A percentile compares a stretch with the other conserved stretches of the same genome.
phyloP scores from a whole-genome alignment of 2,888 invertebrate species.

The Chironomus tentans region DNA sequence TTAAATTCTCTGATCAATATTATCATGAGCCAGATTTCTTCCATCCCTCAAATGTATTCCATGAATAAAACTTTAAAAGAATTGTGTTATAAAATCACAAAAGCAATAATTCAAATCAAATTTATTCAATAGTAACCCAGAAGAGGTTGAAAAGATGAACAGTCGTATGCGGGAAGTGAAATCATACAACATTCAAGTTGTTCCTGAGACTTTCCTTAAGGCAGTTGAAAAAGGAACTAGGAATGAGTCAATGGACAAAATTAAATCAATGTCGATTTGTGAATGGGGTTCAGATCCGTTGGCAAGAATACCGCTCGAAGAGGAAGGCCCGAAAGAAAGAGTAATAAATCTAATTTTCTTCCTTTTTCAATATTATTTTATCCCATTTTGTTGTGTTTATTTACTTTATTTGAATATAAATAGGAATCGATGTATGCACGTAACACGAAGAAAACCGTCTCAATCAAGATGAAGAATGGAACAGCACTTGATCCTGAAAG shows the following conservation, averaged over 20 bases:
- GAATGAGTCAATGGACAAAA: constrained; percentile 9
- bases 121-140: constrained; percentile 45
- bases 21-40: no score
- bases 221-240: constrained; percentile 48
- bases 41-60: no score
- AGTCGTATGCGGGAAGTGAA: constrained; percentile 57
- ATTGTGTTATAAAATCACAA: no score
- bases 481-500: constrained; percentile 90
- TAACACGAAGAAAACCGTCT: constrained; percentile 48
- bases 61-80: no score
- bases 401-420: not conserved
- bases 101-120: no score
- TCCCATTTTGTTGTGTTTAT: not conserved
- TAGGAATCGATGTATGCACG: constrained; percentile 15
- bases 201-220: constrained; percentile 67
- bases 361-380: constrained; percentile 17
- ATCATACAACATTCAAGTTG: constrained; percentile 64
- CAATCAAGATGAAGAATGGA: constrained; percentile 66
- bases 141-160: constrained; percentile 58
- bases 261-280: constrained; percentile 45
- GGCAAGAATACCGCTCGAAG: constrained; percentile 47
- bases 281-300: constrained; percentile 71
- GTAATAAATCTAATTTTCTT: constrained; percentile 36
- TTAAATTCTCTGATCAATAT: no score
- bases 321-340: constrained; percentile 45